These are phyloP conservation scores for Pyxicephalus adspersus DNA, from an alignment of 2,113 vertebrate genomes.

Conservation along the genomic window DNA sequence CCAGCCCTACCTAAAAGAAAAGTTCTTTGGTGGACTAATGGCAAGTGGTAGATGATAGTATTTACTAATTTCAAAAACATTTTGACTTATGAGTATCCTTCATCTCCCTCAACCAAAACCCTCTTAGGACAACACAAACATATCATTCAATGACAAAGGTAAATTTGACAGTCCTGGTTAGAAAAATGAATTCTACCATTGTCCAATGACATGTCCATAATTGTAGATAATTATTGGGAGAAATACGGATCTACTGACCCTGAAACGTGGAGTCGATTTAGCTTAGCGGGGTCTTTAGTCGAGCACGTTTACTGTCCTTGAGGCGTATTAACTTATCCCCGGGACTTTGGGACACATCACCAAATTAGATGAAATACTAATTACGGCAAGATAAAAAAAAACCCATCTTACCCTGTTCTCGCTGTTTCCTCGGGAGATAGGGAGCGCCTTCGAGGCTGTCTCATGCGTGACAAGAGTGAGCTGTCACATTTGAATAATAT, in stretches of 20 bases:
- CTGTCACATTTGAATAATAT: slow-evolving; percentile 73
- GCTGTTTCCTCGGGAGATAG: slow-evolving; percentile 54
- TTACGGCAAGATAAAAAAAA: slow-evolving; percentile 62
- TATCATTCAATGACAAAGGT: background rate
- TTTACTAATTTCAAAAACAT: too few relatives aligned
- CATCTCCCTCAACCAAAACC: too few relatives aligned
- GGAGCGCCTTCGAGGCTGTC: slow-evolving; percentile 66
- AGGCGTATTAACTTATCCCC: background rate
- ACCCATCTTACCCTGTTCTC: slow-evolving; percentile 57
- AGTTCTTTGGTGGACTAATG: too few relatives aligned
- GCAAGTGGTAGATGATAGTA: too few relatives aligned
- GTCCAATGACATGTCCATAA: slow-evolving; percentile 40
- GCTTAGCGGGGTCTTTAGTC: background rate
- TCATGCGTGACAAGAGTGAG: slow-evolving; percentile 67
- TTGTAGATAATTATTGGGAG: slow-evolving; percentile 24
- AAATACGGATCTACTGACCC: slow-evolving; percentile 57
- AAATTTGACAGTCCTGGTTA: background rate
- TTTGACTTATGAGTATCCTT: too few relatives aligned
- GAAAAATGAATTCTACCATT: background rate
- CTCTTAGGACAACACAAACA: too few relatives aligned
- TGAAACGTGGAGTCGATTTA: slow-evolving; percentile 39
- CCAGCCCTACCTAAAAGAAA: too few relatives aligned
- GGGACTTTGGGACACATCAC: slow-evolving; percentile 17
- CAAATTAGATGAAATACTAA: slow-evolving; percentile 65
- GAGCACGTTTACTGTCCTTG: slow-evolving; percentile 24